Conservation (phyloP, 1,140 invertebrate genomes). For the Drosophila burlai region DNA sequence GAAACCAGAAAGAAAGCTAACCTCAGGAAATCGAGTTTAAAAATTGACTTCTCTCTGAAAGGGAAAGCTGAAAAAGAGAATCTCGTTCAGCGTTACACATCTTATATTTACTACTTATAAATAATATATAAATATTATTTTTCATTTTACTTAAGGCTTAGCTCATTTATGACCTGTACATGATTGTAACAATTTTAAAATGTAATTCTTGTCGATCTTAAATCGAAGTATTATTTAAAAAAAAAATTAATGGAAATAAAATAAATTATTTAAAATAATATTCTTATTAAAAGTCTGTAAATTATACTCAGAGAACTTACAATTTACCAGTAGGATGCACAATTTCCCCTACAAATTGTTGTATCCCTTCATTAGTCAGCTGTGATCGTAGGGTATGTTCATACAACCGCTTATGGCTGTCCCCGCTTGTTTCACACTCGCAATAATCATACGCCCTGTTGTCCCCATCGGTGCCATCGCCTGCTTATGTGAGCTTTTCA, state of each 20-base stretch:
- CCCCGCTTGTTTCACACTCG: constrained; percentile 52
- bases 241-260: neutral
- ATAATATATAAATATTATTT: too few species aligned
- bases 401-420: constrained; percentile 49
- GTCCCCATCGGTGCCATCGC: constrained; percentile 49
- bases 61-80: too few species aligned
- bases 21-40: too few species aligned
- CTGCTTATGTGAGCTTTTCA: constrained; percentile 77
- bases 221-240: neutral
- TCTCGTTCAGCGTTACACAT: too few species aligned
- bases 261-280: too few species aligned
- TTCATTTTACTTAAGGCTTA: too few species aligned
- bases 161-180: too few species aligned
- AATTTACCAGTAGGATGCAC: neutral
- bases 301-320: neutral
- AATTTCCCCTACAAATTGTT: neutral
- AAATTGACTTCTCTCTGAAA: too few species aligned
- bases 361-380: constrained; percentile 5
- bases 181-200: too few species aligned
- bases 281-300: neutral
- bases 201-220: too few species aligned
- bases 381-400: constrained; percentile 24
- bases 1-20: too few species aligned
- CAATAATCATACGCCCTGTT: constrained; percentile 80
- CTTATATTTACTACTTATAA: too few species aligned